Conservation (phyloP, 2,113 vertebrate species). For the Tupaia chinensis region DNA sequence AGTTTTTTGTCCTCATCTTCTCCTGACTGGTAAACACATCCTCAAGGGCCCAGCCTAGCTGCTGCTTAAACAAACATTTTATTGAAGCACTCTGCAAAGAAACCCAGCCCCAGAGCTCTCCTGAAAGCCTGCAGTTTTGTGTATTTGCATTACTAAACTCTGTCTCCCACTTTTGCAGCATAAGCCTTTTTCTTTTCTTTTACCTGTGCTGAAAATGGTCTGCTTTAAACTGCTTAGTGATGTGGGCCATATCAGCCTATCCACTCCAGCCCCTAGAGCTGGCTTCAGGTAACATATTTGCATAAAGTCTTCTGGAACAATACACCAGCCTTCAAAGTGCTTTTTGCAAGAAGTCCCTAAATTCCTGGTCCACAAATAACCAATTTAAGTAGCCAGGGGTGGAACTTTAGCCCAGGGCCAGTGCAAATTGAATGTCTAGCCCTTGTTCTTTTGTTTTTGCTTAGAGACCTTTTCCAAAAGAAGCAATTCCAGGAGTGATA, state of each 20-base stretch:
- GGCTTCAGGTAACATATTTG: neutral
- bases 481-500: slow-evolving; percentile 10
- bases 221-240: neutral
- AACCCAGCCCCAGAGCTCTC: neutral
- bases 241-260: neutral
- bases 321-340: neutral
- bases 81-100: slow-evolving; percentile 25
- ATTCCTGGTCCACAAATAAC: neutral
- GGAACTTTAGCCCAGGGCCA: neutral
- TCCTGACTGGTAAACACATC: slow-evolving; percentile 22
- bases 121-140: neutral
- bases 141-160: neutral
- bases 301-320: neutral
- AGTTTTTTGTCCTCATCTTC: slow-evolving; percentile 50
- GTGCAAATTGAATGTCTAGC: neutral
- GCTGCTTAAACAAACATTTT: slow-evolving; percentile 64
- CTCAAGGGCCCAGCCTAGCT: neutral
- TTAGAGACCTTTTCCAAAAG: slow-evolving; percentile 24
- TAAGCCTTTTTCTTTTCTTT: slow-evolving; percentile 58
- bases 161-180: slow-evolving; percentile 26
- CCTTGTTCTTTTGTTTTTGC: neutral
- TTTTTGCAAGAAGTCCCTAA: neutral
- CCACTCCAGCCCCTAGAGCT: neutral
- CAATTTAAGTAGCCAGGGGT: neutral
- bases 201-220: slow-evolving; percentile 42